A percentile compares a stretch with the other conserved stretches of the same genome.
These are phyloP conservation scores for Melanotaenia nigrans DNA, from an alignment of 2,797 vertebrate species.

Conservation along the genomic window DNA sequence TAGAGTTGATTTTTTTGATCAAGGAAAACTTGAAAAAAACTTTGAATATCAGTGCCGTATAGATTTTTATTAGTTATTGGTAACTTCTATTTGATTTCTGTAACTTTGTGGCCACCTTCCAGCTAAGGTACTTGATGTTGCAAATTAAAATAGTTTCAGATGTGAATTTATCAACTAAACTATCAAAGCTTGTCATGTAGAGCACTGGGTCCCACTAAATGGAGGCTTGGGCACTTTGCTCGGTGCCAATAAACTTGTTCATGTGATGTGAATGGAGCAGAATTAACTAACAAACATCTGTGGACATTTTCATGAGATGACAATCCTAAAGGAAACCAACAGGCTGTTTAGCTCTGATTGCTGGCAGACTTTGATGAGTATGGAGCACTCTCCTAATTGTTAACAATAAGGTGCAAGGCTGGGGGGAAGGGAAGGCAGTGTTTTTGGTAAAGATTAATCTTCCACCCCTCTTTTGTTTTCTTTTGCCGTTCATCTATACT, in stretches of 20 bases:
- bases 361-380: conserved; percentile 82
- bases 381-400: conserved; percentile 77
- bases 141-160: conserved; percentile 20
- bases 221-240: conserved; percentile 45
- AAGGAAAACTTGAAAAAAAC: neutral
- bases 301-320: conserved; percentile 78
- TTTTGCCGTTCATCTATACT: conserved; percentile 65
- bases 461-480: conserved; percentile 79
- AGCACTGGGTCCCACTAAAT: conserved; percentile 50
- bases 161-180: conserved; percentile 37
- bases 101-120: conserved; percentile 16
- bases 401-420: conserved; percentile 82
- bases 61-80: neutral
- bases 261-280: conserved; percentile 69
- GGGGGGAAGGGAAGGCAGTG: conserved; percentile 64
- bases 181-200: conserved; percentile 38
- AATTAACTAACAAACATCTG: conserved; percentile 79
- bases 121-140: conserved; percentile 41
- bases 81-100: neutral
- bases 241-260: conserved; percentile 67
- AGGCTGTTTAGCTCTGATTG: conserved; percentile 74
- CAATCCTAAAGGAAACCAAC: conserved; percentile 74
- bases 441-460: conserved; percentile 86
- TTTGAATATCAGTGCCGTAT: neutral
- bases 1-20: neutral